These are phyloP conservation scores for Temnothorax nylanderi DNA, from an alignment of 1,140 invertebrate species.

Conservation along the genomic window DNA sequence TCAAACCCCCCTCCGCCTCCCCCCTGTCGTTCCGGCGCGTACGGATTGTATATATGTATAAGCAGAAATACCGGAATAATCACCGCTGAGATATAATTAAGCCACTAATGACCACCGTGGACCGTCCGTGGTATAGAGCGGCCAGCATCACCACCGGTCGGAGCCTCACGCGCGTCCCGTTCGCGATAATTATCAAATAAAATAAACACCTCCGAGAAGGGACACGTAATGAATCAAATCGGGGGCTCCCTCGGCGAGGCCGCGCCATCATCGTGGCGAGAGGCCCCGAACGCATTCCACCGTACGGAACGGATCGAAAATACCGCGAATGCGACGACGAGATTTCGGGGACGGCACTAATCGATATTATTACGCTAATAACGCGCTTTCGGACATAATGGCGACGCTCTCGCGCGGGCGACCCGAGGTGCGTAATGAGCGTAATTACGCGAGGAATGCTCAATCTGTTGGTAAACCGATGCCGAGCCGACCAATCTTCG, in stretches of 20 bases:
- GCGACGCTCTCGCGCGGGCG: slow-evolving; percentile 48
- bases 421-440: slow-evolving; percentile 46
- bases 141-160: slow-evolving; percentile 3
- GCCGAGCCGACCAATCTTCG: slow-evolving; percentile 36
- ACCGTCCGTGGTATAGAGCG: not conserved
- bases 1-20: not conserved
- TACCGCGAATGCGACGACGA: slow-evolving; percentile 47
- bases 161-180: slow-evolving; percentile 26
- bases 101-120: slow-evolving; percentile 79
- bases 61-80: slow-evolving; percentile 77
- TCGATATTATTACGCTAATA: slow-evolving; percentile 61
- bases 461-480: slow-evolving; percentile 54
- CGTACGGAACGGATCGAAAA: slow-evolving; percentile 30
- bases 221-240: slow-evolving; percentile 70
- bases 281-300: slow-evolving; percentile 45
- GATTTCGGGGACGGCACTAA: slow-evolving; percentile 56
- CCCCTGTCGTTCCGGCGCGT: not conserved
- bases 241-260: not conserved
- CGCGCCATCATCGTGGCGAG: slow-evolving; percentile 46
- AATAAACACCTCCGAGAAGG: slow-evolving; percentile 77
- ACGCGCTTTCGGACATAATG: slow-evolving; percentile 51
- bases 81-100: slow-evolving; percentile 80
- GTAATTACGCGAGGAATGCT: slow-evolving; percentile 56
- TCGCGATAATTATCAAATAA: slow-evolving; percentile 79
- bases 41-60: slow-evolving; percentile 26